Evolutionary conservation across 2,888 invertebrate genomes (phyloP).

Genomic region (Lucinisca nassula): DNA sequence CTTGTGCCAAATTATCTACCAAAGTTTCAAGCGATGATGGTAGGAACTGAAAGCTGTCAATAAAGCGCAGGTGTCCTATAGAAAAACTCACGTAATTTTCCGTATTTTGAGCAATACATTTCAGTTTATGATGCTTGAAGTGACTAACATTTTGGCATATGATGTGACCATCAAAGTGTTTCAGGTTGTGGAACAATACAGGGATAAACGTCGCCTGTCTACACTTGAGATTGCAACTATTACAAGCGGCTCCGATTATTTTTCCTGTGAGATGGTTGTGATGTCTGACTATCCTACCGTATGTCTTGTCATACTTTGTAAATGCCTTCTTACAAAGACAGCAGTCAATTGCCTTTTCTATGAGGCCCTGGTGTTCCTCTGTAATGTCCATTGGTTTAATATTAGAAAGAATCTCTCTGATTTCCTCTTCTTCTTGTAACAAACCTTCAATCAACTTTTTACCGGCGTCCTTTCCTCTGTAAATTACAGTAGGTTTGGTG

Average conservation of each 20-base stretch:
- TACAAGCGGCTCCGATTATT: slow-evolving; percentile 51
- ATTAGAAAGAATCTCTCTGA: slow-evolving; percentile 30
- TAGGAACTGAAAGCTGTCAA: slow-evolving; percentile 64
- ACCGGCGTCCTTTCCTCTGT: slow-evolving; percentile 46
- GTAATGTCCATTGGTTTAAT: slow-evolving; percentile 37
- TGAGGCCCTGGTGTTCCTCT: not conserved
- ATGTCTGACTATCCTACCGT: too few species aligned
- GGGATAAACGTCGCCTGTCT: slow-evolving; percentile 44
- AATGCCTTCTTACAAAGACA: slow-evolving; percentile 44
- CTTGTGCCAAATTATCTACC: slow-evolving; percentile 33
- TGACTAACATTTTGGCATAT: slow-evolving; percentile 31
- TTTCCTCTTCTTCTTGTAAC: slow-evolving; percentile 45
- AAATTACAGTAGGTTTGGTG: slow-evolving; percentile 49
- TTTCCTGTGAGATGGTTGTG: slow-evolving; percentile 42
- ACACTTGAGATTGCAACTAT: slow-evolving; percentile 47
- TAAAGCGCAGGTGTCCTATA: slow-evolving; percentile 52
- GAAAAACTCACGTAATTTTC: slow-evolving; percentile 62
- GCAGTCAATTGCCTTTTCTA: not conserved
- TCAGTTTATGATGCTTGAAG: slow-evolving; percentile 33
- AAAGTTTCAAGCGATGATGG: slow-evolving; percentile 32
- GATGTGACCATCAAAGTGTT: slow-evolving; percentile 48
- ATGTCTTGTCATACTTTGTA: slow-evolving; percentile 22
- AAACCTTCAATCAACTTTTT: slow-evolving; percentile 44
- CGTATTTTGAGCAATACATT: slow-evolving; percentile 48
- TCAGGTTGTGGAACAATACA: slow-evolving; percentile 52